Evolutionary conservation across 2,888 invertebrate genomes (phyloP), one percentile per base, ranked within the genome.

Genomic region (Brachyopa scutellaris): DNA sequence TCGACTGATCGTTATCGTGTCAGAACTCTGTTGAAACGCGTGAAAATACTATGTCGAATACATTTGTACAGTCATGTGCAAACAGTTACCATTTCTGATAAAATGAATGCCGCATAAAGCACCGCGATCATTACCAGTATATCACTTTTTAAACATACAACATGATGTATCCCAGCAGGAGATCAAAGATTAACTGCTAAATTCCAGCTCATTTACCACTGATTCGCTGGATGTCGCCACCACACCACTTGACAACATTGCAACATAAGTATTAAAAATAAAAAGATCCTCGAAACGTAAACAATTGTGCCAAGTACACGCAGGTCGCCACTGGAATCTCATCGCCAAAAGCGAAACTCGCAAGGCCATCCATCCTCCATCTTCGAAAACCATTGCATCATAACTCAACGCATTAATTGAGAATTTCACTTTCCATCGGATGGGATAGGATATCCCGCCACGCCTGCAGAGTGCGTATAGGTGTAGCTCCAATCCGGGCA

Each of bases 341-440:
- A 29, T 40, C 49, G 45, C 33, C 49, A 59, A 59, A 76, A 82
- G 26, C 55, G 61, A 82, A 77, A 82, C 38, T 55, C 53, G 11
- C 82, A 82, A 82, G 82, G 82, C 82, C 82, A 77, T 59, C 70
- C 6, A 5, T 26, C 6, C 26, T 5, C 26, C 26, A 26, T 66
- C 33, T 15, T 21, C 33, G 0, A 7, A 31, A 57, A 45, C 21
- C 64, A 70, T 82, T 82, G 80, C 80, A 70, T 76, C 82, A 77
- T 77, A 77, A 82, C 59, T 82, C 66, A 82, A 15, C 6, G 26
- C 70, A 66, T 38, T 77, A 77, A 77, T 77, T 82, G 82, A 77
- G 82, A 82, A 77, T 82, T 82, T 77, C 77, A 82, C 82, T 82
- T 77, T 82, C 59, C 69, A 76, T 40, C 62, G 49, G 42, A 55